Evolutionary conservation across 2,888 invertebrate species (phyloP).

Genomic region (Ecliptopera silaceata): DNA sequence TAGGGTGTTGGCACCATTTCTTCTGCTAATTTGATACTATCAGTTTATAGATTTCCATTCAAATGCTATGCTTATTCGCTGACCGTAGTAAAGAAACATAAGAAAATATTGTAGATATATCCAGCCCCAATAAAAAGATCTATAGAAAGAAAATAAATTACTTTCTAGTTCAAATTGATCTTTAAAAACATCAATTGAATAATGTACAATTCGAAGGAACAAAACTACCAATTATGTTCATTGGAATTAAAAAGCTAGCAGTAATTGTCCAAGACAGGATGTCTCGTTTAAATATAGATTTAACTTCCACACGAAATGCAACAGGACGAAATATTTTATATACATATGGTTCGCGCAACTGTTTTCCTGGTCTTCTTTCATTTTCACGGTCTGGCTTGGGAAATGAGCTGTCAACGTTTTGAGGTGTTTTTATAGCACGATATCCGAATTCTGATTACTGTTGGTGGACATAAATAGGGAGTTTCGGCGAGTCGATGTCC

Average conservation of each 20-base stretch:
- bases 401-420: slow-evolving; percentile 7
- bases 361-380: too few species aligned
- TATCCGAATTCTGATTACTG: slow-evolving; percentile 10
- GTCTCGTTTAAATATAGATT: slow-evolving; percentile 50
- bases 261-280: slow-evolving; percentile 46
- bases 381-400: slow-evolving; percentile 25
- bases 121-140: too few species aligned
- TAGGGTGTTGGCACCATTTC: not conserved
- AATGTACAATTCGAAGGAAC: slow-evolving; percentile 14
- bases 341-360: slow-evolving; percentile 33
- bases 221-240: slow-evolving; percentile 27
- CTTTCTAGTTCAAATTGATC: not conserved
- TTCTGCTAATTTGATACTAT: not conserved
- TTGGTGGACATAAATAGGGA: slow-evolving; percentile 24
- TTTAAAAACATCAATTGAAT: slow-evolving; percentile 10
- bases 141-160: too few species aligned
- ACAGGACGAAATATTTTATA: slow-evolving; percentile 37
- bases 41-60: too few species aligned
- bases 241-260: slow-evolving; percentile 32
- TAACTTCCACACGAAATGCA: slow-evolving; percentile 33
- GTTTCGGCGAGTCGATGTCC: slow-evolving; percentile 31
- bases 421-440: not conserved
- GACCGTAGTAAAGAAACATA: too few species aligned
- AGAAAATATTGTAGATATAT: too few species aligned
- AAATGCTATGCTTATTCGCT: too few species aligned